Evolutionary conservation across 2,888 invertebrate genomes (phyloP).

Genomic region (Glaucopsyche alexis): DNA sequence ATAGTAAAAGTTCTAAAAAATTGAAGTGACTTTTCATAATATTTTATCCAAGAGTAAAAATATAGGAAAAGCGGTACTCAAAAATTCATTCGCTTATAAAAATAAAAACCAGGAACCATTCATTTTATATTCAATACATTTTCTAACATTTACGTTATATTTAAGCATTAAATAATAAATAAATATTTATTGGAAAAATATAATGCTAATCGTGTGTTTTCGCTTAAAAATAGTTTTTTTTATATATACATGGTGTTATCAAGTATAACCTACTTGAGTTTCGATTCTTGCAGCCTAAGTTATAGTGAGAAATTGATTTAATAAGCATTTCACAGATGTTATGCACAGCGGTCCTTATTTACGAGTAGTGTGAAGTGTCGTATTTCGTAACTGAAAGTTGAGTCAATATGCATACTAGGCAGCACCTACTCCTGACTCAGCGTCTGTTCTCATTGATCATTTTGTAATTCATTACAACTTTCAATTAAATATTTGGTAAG

Average conservation of each 20-base stretch:
- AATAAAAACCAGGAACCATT: not conserved
- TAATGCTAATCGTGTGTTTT: not conserved
- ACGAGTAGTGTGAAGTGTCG: not conserved
- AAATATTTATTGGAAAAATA: not conserved
- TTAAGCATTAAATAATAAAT: not conserved
- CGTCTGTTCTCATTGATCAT: not conserved
- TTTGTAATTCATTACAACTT: not conserved
- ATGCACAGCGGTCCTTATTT: not conserved
- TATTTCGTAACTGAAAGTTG: not conserved
- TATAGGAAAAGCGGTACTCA: not conserved
- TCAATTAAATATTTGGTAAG: not conserved
- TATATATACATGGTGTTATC: not conserved
- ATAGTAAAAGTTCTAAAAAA: too few species aligned
- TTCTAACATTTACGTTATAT: not conserved
- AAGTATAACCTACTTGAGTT: not conserved
- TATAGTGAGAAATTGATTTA: not conserved
- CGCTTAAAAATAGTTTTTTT: too few species aligned
- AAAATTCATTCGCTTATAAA: not conserved
- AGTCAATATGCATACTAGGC: conserved; percentile 9
- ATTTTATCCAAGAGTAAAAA: not conserved
- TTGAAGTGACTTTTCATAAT: not conserved
- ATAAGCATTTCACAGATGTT: not conserved
- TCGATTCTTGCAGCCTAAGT: not conserved
- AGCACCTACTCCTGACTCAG: not conserved
- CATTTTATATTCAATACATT: not conserved